Evolutionary conservation across 2,888 invertebrate genomes (phyloP).

Genomic region (Drosophila anomalipes): DNA sequence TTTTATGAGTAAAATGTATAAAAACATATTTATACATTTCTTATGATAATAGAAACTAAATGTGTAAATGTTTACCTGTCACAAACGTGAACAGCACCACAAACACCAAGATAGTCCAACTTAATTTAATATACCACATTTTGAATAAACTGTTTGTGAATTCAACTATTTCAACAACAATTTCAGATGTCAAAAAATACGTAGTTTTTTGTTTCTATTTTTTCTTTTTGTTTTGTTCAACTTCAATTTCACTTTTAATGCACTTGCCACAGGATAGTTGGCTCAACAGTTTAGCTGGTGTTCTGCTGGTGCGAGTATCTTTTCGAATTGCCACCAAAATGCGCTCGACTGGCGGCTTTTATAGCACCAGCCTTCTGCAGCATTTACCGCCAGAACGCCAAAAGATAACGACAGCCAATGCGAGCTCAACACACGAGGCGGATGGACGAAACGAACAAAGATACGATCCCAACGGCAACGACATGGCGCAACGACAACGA

Average conservation of each 20-base stretch:
- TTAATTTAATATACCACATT: constrained; percentile 68
- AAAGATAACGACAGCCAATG: constrained; percentile 71
- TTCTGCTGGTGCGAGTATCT: constrained; percentile 16
- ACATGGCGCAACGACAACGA: not conserved
- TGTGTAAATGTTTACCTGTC: constrained; percentile 68
- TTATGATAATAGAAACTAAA: not conserved
- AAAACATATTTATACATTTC: not conserved
- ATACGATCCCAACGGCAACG: constrained; percentile 27
- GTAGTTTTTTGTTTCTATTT: not conserved
- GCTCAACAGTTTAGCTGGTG: constrained; percentile 30
- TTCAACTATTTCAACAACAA: constrained; percentile 21
- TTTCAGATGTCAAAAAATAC: constrained; percentile 8
- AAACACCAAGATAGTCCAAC: constrained; percentile 63
- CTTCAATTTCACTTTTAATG: constrained; percentile 31
- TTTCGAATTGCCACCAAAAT: constrained; percentile 72
- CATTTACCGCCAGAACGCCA: constrained; percentile 36
- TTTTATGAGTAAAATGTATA: not conserved
- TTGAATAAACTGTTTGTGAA: constrained; percentile 15
- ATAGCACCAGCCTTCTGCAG: constrained; percentile 64
- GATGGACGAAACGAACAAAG: constrained; percentile 44
- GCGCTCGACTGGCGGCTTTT: constrained; percentile 78
- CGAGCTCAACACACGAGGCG: constrained; percentile 51
- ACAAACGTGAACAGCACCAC: constrained; percentile 67
- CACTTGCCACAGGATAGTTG: constrained; percentile 43
- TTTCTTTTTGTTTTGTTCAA: constrained; percentile 16